Evolutionary conservation across 1,140 invertebrate genomes (phyloP), one percentile per base, ranked within the genome.

Genomic region (Alviniconcha marisindica): DNA sequence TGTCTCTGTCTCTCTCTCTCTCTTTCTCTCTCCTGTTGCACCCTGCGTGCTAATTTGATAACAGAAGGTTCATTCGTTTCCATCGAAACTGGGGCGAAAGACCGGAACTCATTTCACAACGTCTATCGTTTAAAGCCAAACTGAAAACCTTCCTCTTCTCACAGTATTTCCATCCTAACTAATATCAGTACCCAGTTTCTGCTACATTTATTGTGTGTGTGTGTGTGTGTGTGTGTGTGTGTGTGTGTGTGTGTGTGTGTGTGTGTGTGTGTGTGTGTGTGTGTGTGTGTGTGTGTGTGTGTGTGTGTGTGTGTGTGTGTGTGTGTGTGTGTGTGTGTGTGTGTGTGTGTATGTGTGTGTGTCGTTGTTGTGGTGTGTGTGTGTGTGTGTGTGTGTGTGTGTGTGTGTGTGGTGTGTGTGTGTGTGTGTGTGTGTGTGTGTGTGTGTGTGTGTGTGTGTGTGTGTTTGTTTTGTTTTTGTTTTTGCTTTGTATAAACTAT

Each of bases 241-340:
- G 60, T 63, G 60, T 63, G 60, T 63, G 60, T n/a, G 10, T 63
- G 60, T 14, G 60, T 63, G 60, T 63, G 60, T 63, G 60, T 63
- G 60, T 63, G 60, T 63, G 60, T 63, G 60, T 63, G 60, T 63
- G 10, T 14, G 10, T 63, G 60, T 63, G 60, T 63, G 60, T 63
- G 60, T 63, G 60, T 63, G 60, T 63, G 60, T 63, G 60, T 63
- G 60, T 63, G 60, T 63, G 60, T 63, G 60, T 63, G 60, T 63
- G 60, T 10, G 60, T 63, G 60, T 63, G 60, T 63, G 60, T 63
- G 60, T 63, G 60, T 63, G 10, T 63, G 60, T 63, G 60, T 63
- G 60, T 63, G 60, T 63, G 60, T 63, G 60, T 63, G 60, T 63
- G 60, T 63, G 60, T 63, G 60, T 63, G 60, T 63, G 60, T 63